phyloP scores from a whole-genome alignment of 2,113 vertebrate species.

The Tretioscincus oriximinensis region DNA sequence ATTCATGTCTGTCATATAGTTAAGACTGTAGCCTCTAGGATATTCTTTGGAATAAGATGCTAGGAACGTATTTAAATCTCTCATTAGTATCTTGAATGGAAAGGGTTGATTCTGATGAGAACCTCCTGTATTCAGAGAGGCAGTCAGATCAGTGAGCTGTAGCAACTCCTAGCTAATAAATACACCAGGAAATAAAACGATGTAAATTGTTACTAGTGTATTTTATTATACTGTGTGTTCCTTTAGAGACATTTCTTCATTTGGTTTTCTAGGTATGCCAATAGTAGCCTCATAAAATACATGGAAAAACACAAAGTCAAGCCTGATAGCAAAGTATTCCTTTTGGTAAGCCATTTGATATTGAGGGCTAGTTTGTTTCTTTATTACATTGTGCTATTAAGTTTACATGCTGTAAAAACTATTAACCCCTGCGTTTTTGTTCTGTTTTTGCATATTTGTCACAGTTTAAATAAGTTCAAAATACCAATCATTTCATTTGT shows the following conservation, averaged over 20 bases:
- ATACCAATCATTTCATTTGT: too few relatives aligned
- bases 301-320: slow-evolving; percentile 99
- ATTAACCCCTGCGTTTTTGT: too few relatives aligned
- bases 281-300: slow-evolving; percentile 98
- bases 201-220: neutral
- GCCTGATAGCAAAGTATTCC: slow-evolving; percentile 98
- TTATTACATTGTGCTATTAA: too few relatives aligned
- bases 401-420: too few relatives aligned
- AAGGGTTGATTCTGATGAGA: neutral
- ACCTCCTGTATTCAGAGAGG: too few relatives aligned
- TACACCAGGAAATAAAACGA: slow-evolving; percentile 11
- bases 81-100: neutral
- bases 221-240: slow-evolving; percentile 12
- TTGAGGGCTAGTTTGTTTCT: neutral
- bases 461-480: too few relatives aligned
- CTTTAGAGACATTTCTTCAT: slow-evolving; percentile 45
- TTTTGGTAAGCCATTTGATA: slow-evolving; percentile 82
- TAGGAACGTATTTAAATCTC: neutral
- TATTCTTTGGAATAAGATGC: neutral
- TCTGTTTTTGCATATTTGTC: too few relatives aligned
- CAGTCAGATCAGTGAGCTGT: too few relatives aligned
- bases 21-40: neutral
- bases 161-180: neutral
- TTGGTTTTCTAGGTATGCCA: slow-evolving; percentile 86
- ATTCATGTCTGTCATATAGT: neutral